These are phyloP conservation scores for Sebastes diaconus DNA, from an alignment of 2,797 vertebrate species.

Conservation along the genomic window DNA sequence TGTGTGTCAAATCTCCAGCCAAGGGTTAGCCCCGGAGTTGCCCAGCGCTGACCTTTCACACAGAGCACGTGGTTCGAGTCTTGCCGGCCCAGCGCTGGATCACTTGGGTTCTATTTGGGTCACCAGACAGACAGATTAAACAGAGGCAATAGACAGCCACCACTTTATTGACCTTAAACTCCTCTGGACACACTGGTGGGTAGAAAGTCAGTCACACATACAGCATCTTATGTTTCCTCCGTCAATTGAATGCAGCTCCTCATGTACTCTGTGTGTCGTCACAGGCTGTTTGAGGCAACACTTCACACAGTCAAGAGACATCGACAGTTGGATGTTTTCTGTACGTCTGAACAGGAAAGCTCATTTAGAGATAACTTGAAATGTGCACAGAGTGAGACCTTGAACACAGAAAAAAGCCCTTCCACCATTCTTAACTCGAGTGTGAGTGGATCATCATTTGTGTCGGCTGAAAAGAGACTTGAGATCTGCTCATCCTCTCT, in stretches of 20 bases:
- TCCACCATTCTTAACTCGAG: background rate
- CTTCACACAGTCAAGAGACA: background rate
- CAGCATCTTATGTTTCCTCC: background rate
- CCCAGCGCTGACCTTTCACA: conserved; percentile 29
- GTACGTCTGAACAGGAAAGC: conserved; percentile 19
- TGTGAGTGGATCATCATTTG: background rate
- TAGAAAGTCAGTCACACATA: background rate
- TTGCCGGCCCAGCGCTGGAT: conserved; percentile 27
- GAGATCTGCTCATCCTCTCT: background rate
- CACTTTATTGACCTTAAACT: conserved; percentile 39
- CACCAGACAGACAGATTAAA: conserved; percentile 64
- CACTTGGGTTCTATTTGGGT: conserved; percentile 60
- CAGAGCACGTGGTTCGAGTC: conserved; percentile 36
- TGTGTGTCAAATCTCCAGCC: conserved; percentile 24
- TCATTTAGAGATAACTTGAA: conserved; percentile 36
- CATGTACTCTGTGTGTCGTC: background rate
- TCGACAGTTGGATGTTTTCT: conserved; percentile 14
- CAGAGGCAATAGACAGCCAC: conserved; percentile 10
- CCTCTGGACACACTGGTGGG: background rate
- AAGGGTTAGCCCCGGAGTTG: background rate
- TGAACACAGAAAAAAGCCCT: conserved; percentile 30
- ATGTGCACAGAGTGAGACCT: conserved; percentile 41
- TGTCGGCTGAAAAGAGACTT: background rate
- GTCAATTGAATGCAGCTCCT: background rate
- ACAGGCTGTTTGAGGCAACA: background rate